A percentile compares a stretch with the other conserved stretches of the same genome.
phyloP scores from a whole-genome alignment of 1,140 invertebrate genomes.

The Drosophila ogumai region DNA sequence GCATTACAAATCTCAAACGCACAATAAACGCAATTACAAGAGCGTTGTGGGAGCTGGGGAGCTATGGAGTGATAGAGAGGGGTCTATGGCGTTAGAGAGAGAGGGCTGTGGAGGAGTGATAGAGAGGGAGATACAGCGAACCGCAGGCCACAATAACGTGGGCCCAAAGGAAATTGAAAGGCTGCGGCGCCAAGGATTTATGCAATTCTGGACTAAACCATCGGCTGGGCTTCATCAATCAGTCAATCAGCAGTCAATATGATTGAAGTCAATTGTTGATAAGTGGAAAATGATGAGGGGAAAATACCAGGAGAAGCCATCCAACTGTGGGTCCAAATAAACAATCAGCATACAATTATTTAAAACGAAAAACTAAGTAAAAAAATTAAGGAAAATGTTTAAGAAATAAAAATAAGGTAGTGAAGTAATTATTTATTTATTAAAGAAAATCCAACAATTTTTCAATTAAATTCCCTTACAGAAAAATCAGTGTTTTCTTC shows the following conservation, averaged over 20 bases:
- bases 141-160: constrained; percentile 51
- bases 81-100: not conserved
- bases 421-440: no score
- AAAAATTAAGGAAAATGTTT: not conserved
- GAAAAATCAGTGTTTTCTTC: not conserved
- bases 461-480: not conserved
- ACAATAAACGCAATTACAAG: constrained; percentile 80
- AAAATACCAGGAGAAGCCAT: not conserved
- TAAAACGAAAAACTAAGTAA: constrained; percentile 25
- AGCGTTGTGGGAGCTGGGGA: constrained; percentile 15
- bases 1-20: constrained; percentile 79
- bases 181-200: constrained; percentile 43
- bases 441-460: no score
- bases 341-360: constrained; percentile 54
- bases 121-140: constrained; percentile 19
- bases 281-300: constrained; percentile 41
- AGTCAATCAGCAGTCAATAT: constrained; percentile 58
- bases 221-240: constrained; percentile 56
- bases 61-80: not conserved
- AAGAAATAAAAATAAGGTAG: not conserved
- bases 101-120: not conserved
- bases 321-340: constrained; percentile 17
- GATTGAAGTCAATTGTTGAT: constrained; percentile 71
- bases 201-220: constrained; percentile 29
- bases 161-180: constrained; percentile 65